These are phyloP conservation scores for Callocephalon fimbriatum DNA, from an alignment of 2,113 vertebrate species.

Conservation along the genomic window DNA sequence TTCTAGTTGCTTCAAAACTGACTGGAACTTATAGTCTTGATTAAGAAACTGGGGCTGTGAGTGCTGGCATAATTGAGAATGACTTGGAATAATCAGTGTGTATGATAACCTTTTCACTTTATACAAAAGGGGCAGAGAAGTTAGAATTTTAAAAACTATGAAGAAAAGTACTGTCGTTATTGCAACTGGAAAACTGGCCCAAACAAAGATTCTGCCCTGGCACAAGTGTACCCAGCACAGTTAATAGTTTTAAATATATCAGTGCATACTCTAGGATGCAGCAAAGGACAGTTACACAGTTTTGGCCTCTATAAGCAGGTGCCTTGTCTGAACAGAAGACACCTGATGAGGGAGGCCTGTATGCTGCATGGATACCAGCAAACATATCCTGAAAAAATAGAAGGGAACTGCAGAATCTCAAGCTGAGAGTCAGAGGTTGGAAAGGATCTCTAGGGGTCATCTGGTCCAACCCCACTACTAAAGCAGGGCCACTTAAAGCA, in stretches of 20 bases:
- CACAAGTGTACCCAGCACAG: neutral
- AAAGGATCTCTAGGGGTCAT: neutral
- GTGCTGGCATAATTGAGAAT: neutral
- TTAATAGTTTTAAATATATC: neutral
- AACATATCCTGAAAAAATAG: neutral
- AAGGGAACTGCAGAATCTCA: neutral
- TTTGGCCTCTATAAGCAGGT: neutral
- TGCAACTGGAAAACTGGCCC: neutral
- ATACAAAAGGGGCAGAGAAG: neutral
- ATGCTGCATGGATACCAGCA: neutral
- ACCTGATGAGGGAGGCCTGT: neutral
- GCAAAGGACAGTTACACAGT: neutral
- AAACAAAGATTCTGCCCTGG: neutral
- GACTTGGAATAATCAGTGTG: neutral
- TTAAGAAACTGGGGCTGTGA: neutral
- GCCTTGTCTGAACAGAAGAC: neutral
- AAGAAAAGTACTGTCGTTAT: neutral
- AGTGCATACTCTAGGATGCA: neutral
- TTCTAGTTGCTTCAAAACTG: neutral
- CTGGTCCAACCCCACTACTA: neutral
- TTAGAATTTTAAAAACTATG: neutral
- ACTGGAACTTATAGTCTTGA: neutral
- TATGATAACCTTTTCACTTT: neutral
- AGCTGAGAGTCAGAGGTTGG: neutral
- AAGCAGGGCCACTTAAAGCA: neutral